Percentiles rank a stretch among this genome's conserved stretches.
phyloP scores from a whole-genome alignment of 2,888 invertebrate genomes.

The Platycnemis pennipes region DNA sequence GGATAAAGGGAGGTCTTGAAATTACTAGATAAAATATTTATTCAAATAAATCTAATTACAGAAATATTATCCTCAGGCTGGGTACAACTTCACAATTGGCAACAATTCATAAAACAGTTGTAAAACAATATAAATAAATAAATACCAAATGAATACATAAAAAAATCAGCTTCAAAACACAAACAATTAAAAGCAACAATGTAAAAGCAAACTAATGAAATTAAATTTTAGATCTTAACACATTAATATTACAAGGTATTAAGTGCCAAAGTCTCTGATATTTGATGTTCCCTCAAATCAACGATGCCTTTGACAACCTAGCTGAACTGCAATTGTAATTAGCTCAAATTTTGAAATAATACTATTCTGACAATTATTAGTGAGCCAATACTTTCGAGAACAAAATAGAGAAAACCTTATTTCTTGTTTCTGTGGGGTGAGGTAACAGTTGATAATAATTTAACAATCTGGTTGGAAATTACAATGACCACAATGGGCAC shows the following conservation, averaged over 20 bases:
- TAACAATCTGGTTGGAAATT: no score
- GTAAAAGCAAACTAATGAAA: neutral
- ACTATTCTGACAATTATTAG: no score
- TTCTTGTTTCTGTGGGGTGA: no score
- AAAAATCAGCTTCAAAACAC: neutral
- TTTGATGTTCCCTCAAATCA: no score
- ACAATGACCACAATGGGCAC: no score
- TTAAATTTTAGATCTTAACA: neutral
- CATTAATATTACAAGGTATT: neutral
- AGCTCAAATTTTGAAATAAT: no score
- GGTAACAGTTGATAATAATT: no score
- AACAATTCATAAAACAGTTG: neutral
- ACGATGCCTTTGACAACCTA: no score
- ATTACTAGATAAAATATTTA: neutral
- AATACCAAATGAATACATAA: neutral
- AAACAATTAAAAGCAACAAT: neutral
- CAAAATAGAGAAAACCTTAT: no score
- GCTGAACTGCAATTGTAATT: no score
- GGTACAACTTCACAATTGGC: neutral
- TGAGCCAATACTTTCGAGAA: no score
- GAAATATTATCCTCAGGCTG: neutral
- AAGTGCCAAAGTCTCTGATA: no score
- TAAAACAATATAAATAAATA: neutral
- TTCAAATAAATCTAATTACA: neutral
- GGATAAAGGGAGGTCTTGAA: neutral